Percentiles rank a stretch among this genome's conserved stretches.
phyloP scores from a whole-genome alignment of 2,888 invertebrate genomes.

The Nyleta sp. region DNA sequence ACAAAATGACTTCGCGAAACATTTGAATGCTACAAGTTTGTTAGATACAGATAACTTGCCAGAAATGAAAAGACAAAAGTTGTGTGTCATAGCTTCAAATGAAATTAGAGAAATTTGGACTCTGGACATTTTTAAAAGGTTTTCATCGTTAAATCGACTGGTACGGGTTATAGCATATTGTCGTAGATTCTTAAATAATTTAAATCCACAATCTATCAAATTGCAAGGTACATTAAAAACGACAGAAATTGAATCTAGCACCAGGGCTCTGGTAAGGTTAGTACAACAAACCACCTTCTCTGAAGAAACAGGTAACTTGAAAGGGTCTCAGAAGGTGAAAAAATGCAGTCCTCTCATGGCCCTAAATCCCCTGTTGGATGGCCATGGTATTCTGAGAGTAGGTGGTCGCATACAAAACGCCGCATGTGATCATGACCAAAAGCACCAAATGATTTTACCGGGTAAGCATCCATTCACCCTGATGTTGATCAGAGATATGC shows the following conservation, averaged over 20 bases:
- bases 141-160: slow-evolving; percentile 10
- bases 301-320: too few relatives aligned
- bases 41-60: not conserved
- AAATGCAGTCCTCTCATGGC: slow-evolving; percentile 56
- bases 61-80: too few relatives aligned
- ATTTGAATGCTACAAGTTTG: too few relatives aligned
- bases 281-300: too few relatives aligned
- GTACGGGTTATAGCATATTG: slow-evolving; percentile 11
- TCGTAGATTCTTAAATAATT: slow-evolving; percentile 1
- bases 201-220: slow-evolving; percentile 4
- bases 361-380: slow-evolving; percentile 23
- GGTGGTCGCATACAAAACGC: slow-evolving; percentile 7
- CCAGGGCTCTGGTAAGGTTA: too few relatives aligned
- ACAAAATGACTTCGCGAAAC: slow-evolving; percentile 1
- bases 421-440: not conserved
- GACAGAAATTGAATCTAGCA: too few relatives aligned
- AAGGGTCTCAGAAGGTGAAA: not conserved
- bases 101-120: not conserved
- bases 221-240: too few relatives aligned
- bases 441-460: slow-evolving; percentile 2
- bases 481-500: slow-evolving; percentile 1
- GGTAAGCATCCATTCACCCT: not conserved
- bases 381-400: not conserved
- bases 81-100: too few relatives aligned
- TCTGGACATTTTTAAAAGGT: slow-evolving; percentile 1